phyloP scores from a whole-genome alignment of 2,113 vertebrate genomes.

The Stigmatopora nigra region DNA sequence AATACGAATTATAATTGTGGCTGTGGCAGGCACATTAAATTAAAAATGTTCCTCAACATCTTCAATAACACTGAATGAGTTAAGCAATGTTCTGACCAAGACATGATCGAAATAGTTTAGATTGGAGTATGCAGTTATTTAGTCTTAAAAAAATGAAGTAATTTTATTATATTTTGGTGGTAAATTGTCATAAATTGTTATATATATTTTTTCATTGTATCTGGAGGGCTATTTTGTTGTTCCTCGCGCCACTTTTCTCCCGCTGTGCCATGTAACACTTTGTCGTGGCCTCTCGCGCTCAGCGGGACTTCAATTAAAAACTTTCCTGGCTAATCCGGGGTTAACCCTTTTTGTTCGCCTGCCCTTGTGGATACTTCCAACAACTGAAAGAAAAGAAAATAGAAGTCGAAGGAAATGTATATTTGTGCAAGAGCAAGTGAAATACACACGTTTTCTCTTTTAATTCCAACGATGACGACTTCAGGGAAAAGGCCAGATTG shows the following conservation, averaged over 20 bases:
- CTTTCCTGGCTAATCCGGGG: slow-evolving; percentile 3
- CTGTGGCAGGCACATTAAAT: too few species aligned
- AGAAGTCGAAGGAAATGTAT: slow-evolving; percentile 2
- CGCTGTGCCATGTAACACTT: slow-evolving; percentile 6
- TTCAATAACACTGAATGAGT: too few species aligned
- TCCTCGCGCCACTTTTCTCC: not conserved
- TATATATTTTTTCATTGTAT: not conserved
- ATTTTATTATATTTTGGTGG: too few species aligned
- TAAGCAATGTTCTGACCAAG: too few species aligned
- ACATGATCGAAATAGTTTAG: too few species aligned
- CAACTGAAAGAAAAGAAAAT: not conserved
- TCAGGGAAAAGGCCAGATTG: slow-evolving; percentile 44
- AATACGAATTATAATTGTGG: too few species aligned
- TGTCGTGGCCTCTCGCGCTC: slow-evolving; percentile 12
- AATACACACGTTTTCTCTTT: slow-evolving; percentile 18
- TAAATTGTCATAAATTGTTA: too few species aligned
- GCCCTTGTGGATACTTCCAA: slow-evolving; percentile 5
- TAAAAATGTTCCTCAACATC: too few species aligned
- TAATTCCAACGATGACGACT: slow-evolving; percentile 23
- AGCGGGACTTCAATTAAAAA: slow-evolving; percentile 21
- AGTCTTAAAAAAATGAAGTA: too few species aligned
- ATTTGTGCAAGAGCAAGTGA: slow-evolving; percentile 12
- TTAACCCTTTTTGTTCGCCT: slow-evolving; percentile 20
- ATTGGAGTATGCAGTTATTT: too few species aligned
- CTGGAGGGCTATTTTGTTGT: not conserved